Evolutionary conservation across 2,113 vertebrate genomes (phyloP), one percentile per base, ranked within the genome.

Genomic region (Zosterops pallidus): DNA sequence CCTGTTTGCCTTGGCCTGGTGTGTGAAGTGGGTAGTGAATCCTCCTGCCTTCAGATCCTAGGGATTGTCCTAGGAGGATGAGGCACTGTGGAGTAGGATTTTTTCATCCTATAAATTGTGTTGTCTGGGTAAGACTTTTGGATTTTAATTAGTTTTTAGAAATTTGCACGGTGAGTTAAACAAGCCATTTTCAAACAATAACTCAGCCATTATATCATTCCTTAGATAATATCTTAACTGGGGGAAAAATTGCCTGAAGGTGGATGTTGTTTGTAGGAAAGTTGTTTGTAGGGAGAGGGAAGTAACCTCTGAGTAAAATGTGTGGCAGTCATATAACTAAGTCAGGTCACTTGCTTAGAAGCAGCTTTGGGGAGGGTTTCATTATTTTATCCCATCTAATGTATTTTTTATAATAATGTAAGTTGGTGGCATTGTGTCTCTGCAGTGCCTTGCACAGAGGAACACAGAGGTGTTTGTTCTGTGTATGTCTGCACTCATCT

Each of bases 1-100:
- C 46, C 83, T 67, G 52, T 92, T 94, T 85, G 33, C 82, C 80
- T 69, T 91, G 55, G 67, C 14, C 75, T 56, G 37, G 17, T 81
- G 49, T 62, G 35, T 56, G 57, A 52, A 44, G 33, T 49, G 57
- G 28, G 33, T 49, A n/a, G 29, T 4, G 41, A 74, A 53, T 94
- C 46, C 83, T 59, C 25, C 46, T 83, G 83, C 93, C 65, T 79
- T 46, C 53, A 29, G 9, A 50, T 39, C 25, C 79, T 11, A n/a
- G 50, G n/a, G 72, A 12, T 11, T 63, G 33, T 92, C 82, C 79
- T 75, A 31, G 75, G 67, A 91, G 82, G 50, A 46, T 13, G 24
- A 62, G 31, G 42, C 28, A 35, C 68, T 50, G 9, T 12, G n/a
- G 31, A 83, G 47, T 7, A 64, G 28, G 4, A 14, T 26, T 2